phyloP scores from a whole-genome alignment of 1,140 invertebrate genomes.

The Archegozetes longisetosus region DNA sequence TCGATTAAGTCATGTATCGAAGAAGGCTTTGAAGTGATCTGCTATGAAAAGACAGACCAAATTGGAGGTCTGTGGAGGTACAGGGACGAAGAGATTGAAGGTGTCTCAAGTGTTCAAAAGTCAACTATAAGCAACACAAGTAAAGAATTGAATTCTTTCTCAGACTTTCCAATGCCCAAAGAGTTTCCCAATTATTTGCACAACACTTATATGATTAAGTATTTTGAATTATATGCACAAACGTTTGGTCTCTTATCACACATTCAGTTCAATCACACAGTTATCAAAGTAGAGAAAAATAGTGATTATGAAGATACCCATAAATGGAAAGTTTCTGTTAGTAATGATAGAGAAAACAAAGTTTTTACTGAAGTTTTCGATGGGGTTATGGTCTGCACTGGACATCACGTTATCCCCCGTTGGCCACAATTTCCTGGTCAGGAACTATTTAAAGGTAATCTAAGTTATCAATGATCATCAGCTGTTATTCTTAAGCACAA shows the following conservation, averaged over 20 bases:
- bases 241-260: conserved; percentile 7
- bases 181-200: conserved; percentile 31
- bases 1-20: conserved; percentile 33
- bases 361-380: conserved; percentile 28
- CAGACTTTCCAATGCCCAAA: conserved; percentile 31
- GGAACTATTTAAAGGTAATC: conserved; percentile 31
- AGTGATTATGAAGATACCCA: conserved; percentile 28
- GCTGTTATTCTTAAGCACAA: conserved; percentile 22
- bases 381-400: conserved; percentile 31
- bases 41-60: conserved; percentile 20
- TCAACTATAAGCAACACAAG: conserved; percentile 26
- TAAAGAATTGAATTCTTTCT: conserved; percentile 21
- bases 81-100: conserved; percentile 20
- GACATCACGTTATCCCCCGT: conserved; percentile 21
- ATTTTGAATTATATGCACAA: neutral
- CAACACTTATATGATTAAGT: conserved; percentile 27
- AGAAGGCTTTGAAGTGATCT: conserved; percentile 24
- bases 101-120: conserved; percentile 24
- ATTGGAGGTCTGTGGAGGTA: conserved; percentile 39
- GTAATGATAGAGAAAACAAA: neutral
- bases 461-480: too few species aligned
- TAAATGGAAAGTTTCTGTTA: conserved; percentile 27
- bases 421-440: conserved; percentile 18
- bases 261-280: conserved; percentile 26
- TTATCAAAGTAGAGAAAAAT: conserved; percentile 19